Percentiles rank a stretch among this genome's conserved stretches.
Evolutionary conservation across 2,797 vertebrate species (phyloP).

Genomic region (Monodelphis domestica): DNA sequence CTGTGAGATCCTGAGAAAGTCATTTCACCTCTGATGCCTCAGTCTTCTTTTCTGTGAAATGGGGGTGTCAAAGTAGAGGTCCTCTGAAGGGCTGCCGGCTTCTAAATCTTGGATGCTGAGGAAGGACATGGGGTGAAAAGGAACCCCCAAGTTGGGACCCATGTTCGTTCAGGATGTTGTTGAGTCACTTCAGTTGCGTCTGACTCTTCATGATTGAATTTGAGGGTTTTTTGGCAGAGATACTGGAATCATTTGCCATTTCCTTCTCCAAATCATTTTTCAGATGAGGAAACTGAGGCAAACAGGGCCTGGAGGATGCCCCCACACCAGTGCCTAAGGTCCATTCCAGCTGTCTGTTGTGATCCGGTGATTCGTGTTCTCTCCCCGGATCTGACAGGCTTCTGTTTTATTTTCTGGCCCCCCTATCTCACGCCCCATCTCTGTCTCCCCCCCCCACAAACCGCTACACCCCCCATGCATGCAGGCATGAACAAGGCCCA

Average conservation of each 20-base stretch:
- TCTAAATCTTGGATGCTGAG: not conserved
- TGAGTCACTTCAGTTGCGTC: too few species aligned
- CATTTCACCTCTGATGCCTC: not conserved
- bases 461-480: not conserved
- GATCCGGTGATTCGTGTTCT: not conserved
- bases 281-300: too few species aligned
- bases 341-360: not conserved
- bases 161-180: not conserved
- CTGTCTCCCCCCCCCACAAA: not conserved
- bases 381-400: conserved; percentile 11
- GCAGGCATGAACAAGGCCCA: not conserved
- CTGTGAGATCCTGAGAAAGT: not conserved
- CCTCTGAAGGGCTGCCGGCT: not conserved
- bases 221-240: too few species aligned
- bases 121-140: not conserved
- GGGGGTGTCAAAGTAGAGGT: not conserved
- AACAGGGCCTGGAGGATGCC: not conserved
- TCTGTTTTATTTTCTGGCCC: conserved; percentile 31
- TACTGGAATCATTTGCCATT: too few species aligned
- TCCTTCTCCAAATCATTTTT: too few species aligned
- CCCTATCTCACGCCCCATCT: not conserved
- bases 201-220: too few species aligned
- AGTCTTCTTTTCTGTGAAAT: not conserved
- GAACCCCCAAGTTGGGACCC: not conserved
- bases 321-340: not conserved